A percentile compares a stretch with the other conserved stretches of the same genome.
Evolutionary conservation across 1,140 invertebrate species (phyloP).

Genomic region (Drosophila mayri): DNA sequence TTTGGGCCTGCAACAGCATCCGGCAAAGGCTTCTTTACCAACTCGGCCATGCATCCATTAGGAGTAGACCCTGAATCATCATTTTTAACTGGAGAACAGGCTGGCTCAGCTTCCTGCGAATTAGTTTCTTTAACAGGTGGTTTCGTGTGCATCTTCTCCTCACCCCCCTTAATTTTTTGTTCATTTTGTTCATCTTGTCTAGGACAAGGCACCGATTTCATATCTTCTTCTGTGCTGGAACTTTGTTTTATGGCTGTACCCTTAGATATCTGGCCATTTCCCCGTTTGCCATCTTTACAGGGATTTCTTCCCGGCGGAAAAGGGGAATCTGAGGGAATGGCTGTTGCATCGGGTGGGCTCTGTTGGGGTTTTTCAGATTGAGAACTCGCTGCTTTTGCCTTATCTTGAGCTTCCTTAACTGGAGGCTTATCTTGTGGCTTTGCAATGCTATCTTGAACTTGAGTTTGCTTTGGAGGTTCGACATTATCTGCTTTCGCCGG

Average conservation of each 20-base stretch:
- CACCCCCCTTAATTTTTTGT: not conserved
- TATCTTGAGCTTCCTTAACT: too few relatives aligned
- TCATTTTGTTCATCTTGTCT: not conserved
- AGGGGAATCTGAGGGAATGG: not conserved
- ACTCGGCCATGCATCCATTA: too few relatives aligned
- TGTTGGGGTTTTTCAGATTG: not conserved
- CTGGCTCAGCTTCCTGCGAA: too few relatives aligned
- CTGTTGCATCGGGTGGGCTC: too few relatives aligned
- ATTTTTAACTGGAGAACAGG: too few relatives aligned
- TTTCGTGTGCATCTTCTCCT: not conserved
- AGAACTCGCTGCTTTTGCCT: not conserved
- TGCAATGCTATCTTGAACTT: too few relatives aligned
- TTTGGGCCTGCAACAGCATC: not conserved
- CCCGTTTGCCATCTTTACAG: not conserved
- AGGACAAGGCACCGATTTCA: not conserved
- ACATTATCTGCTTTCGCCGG: too few relatives aligned
- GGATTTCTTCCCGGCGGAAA: constrained; percentile 8
- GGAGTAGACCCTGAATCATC: too few relatives aligned
- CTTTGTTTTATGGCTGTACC: not conserved
- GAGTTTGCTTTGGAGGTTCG: not conserved
- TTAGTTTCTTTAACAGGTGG: not conserved
- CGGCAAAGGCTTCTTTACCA: too few relatives aligned
- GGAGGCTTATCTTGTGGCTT: too few relatives aligned
- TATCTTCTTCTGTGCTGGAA: too few relatives aligned
- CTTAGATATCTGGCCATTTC: not conserved